Evolutionary conservation across 2,888 invertebrate species (phyloP), one percentile per base, ranked within the genome.

Genomic region (Stegana nigrithorax): DNA sequence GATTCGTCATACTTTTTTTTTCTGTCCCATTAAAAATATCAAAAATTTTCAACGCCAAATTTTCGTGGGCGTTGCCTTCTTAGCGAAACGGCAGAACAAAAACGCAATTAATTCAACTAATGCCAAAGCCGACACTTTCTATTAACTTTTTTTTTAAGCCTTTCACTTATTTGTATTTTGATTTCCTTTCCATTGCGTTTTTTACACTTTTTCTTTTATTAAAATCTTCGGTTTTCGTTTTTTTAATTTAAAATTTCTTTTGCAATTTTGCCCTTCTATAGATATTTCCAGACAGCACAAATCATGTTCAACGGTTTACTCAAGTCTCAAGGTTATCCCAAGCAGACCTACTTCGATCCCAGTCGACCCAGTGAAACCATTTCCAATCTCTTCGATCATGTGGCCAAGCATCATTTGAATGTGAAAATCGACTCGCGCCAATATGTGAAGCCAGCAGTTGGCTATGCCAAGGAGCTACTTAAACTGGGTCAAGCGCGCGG

Each of bases 401-500:
- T 90, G 1, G 89, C 91, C 3, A 91, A 90, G 78, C 89, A 90
- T 65, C 91, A 92, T 79, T 83, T 94, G 59, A 90, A 89, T 66
- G 88, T 92, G 73, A 90, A 92, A 73, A 87, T 93, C 0, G 90
- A 92, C 75, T 90, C 93, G 0, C 88, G 89, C 7, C 89, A 89
- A 58, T 94, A 94, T 77, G 91, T 94, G 0, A 90, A 90, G 72
- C 93, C 94, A 0, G 92, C 91, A 2, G 88, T 93, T 0, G 88
- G 89, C 17, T 94, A 94, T 79, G 81, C 90, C 7, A 89, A 90
- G 89, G 92, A 93, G 85, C 87, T 92, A 4, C 83, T 93, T 3
- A 89, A 88, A 81, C 86, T 93, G 82, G 92, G 92, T 0, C 90
- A 93, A 70, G 87, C 90, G 23, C 90, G 90, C 57, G 91, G 92